Base-by-base conservation (phyloP, 1,140 invertebrate species). In the Mactra quadrangularis region DNA sequence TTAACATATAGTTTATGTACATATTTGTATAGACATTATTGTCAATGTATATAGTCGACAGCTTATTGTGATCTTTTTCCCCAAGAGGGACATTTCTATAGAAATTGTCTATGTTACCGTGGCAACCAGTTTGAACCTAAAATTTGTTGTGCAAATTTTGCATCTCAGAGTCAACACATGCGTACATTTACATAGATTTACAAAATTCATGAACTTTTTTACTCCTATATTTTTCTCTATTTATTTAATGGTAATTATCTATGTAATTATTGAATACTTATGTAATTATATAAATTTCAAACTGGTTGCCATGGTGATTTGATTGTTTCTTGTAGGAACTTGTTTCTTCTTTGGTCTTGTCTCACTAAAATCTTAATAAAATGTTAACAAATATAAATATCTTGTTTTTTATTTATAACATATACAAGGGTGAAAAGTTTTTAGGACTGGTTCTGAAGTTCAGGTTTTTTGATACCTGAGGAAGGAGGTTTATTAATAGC, bases 11-110 rank as follows among this genome's bases (percentile, higher is more conserved):
- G 64, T 59, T 60, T 38, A 9, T 76, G 72, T 76, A 76, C 27
- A 76, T 60, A 76, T n/a, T n/a, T 79, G 77, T 79, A 79, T 79
- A 79, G 33, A 33, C 53, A 50, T 59, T 35, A 52, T 50, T 52
- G 57, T 66, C 45, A 64, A 29, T 78, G 59, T 64, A 78, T 66
- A 78, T 45, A 57, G 70, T 31, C 50, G 50, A 52, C 60, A 79
- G 77, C 77, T 66, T 79, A 60, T 66, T 79, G 77, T 79, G 77
- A 79, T 79, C 62, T 57, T 68, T 33, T 55, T 72, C 68, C 77
- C 77, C 41, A 64, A 22, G 60, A 38, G 77, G 77, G 50, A 55
- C 59, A 17, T 79, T 70, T 79, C 62, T 79, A 55, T 59, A 79
- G 29, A 79, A 52, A 45, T 66, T 38, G 31, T 68, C 29, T 50